phyloP scores from a whole-genome alignment of 2,113 vertebrate genomes.

The Fregetta grallaria region DNA sequence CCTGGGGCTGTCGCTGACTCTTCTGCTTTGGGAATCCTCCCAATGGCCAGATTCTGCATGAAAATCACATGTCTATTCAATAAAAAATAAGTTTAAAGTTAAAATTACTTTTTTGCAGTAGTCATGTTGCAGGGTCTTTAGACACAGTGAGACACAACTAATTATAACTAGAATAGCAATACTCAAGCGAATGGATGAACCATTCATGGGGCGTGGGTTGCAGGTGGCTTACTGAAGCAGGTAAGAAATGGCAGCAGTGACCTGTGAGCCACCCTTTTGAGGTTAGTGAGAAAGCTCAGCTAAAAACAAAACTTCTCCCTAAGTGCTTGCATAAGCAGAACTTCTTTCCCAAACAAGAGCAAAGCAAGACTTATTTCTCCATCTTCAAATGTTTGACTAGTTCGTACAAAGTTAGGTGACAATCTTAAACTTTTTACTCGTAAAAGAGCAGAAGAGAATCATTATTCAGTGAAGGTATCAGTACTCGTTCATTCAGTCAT shows the following conservation, averaged over 20 bases:
- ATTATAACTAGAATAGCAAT: background rate
- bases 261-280: background rate
- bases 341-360: background rate
- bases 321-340: background rate
- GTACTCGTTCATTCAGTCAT: background rate
- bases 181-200: background rate
- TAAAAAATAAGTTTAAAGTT: background rate
- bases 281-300: background rate
- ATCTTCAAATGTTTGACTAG: background rate
- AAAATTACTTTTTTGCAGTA: background rate
- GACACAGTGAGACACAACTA: background rate
- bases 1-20: background rate
- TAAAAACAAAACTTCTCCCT: background rate
- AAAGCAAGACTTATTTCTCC: background rate
- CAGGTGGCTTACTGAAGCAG: background rate
- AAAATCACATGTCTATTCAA: background rate
- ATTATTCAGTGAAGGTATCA: background rate
- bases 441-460: background rate
- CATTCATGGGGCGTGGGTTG: accelerated
- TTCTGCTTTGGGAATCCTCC: background rate
- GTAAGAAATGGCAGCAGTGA: background rate
- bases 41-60: background rate
- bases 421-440: background rate
- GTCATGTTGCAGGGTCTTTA: background rate
- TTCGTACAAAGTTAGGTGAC: background rate